phyloP scores from a whole-genome alignment of 2,888 invertebrate species.

The Rapana venosa region DNA sequence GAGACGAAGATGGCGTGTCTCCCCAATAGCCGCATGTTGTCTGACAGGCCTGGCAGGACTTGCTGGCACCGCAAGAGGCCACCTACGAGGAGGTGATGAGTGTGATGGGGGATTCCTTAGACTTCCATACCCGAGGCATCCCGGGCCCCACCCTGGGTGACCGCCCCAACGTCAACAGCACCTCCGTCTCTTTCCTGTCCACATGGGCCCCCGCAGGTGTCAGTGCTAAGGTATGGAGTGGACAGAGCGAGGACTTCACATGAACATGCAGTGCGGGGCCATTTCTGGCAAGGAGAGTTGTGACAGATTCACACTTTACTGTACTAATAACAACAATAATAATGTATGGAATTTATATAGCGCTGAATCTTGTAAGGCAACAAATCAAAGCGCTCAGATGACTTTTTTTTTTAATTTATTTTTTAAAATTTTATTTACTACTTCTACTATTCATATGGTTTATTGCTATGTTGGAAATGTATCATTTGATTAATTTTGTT shows the following conservation, averaged over 20 bases:
- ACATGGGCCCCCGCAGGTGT: slow-evolving; percentile 66
- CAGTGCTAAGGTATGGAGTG: slow-evolving; percentile 44
- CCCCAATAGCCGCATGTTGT: not conserved
- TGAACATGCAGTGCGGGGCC: too few species aligned
- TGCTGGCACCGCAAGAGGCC: slow-evolving; percentile 64
- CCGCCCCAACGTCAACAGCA: slow-evolving; percentile 53
- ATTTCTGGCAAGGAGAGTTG: too few species aligned
- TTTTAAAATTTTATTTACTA: too few species aligned
- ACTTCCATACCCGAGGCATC: slow-evolving; percentile 55
- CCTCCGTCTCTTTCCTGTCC: slow-evolving; percentile 69
- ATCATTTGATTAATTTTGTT: too few species aligned
- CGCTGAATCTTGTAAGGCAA: too few species aligned
- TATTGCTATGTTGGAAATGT: too few species aligned
- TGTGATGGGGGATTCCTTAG: slow-evolving; percentile 63
- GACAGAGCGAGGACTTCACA: not conserved
- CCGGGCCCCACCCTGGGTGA: slow-evolving; percentile 38
- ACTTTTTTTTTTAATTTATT: too few species aligned
- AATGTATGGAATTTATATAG: too few species aligned
- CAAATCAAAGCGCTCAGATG: too few species aligned
- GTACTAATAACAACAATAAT: too few species aligned
- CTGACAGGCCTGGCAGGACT: slow-evolving; percentile 70
- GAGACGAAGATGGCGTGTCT: not conserved
- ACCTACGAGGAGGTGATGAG: slow-evolving; percentile 72
- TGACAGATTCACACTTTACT: too few species aligned
- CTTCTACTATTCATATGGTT: too few species aligned